Evolutionary conservation across 2,888 invertebrate genomes (phyloP).

Genomic region (Pachliopta kotzebuea): DNA sequence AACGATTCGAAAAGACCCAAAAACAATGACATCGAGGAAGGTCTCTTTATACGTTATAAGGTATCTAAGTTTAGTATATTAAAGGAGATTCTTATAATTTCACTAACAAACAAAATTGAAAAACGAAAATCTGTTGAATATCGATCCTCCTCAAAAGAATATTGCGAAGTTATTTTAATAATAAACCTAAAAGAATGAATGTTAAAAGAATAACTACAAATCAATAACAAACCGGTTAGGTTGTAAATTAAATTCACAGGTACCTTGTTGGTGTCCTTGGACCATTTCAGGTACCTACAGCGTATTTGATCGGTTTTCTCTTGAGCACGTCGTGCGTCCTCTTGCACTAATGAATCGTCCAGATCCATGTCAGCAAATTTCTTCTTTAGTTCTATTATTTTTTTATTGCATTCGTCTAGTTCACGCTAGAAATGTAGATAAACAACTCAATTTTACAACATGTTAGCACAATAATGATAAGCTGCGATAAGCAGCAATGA

Average conservation of each 20-base stretch:
- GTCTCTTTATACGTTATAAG: too few relatives aligned
- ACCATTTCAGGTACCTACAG: conserved; percentile 51
- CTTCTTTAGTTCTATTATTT: conserved; percentile 44
- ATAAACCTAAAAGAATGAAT: too few relatives aligned
- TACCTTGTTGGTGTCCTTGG: conserved; percentile 52
- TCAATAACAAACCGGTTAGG: too few relatives aligned
- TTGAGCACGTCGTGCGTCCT: conserved; percentile 42
- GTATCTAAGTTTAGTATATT: too few relatives aligned
- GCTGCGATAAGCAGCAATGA: background rate
- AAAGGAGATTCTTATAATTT: too few relatives aligned
- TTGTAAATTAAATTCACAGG: background rate
- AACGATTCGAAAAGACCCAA: too few relatives aligned
- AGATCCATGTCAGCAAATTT: conserved; percentile 39
- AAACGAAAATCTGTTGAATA: too few relatives aligned
- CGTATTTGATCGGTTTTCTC: conserved; percentile 45
- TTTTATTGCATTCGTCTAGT: conserved; percentile 54
- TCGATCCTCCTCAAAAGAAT: too few relatives aligned
- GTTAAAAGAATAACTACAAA: too few relatives aligned
- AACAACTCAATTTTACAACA: background rate
- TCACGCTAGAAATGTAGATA: conserved; percentile 48
- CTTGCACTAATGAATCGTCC: conserved; percentile 33
- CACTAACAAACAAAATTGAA: too few relatives aligned
- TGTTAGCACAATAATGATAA: background rate
- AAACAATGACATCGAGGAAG: too few relatives aligned
- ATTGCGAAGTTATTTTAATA: too few relatives aligned